These are phyloP conservation scores for Crocidura indochinensis DNA, from an alignment of 2,797 vertebrate genomes.

Conservation along the genomic window DNA sequence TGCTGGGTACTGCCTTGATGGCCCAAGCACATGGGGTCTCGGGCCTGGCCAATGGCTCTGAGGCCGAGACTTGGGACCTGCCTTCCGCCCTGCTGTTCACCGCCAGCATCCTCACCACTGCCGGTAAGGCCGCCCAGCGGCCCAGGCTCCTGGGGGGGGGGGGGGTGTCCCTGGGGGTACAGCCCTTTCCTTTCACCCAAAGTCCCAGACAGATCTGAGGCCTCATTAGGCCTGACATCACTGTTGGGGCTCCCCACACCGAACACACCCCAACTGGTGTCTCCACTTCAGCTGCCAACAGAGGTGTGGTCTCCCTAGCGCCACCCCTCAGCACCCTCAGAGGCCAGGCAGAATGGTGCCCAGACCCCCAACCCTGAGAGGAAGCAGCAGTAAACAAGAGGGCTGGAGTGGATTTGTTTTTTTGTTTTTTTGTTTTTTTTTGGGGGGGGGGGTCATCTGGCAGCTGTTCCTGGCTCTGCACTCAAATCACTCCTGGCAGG, in stretches of 20 bases:
- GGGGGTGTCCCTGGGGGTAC: neutral
- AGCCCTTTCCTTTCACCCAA: neutral
- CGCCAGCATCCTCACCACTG: constrained; percentile 91
- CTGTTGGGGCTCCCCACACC: constrained; percentile 36
- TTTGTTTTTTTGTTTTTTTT: no score
- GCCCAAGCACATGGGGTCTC: constrained; percentile 87
- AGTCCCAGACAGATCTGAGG: constrained; percentile 43
- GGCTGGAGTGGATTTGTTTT: neutral
- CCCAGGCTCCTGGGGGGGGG: neutral
- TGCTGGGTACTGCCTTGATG: constrained; percentile 84
- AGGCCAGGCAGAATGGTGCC: neutral
- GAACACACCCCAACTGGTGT: constrained; percentile 79
- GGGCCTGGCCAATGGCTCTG: constrained; percentile 78
- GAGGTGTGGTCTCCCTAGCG: constrained; percentile 61
- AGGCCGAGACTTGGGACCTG: constrained; percentile 88
- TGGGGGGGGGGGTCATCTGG: no score
- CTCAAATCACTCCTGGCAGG: no score
- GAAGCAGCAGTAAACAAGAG: neutral
- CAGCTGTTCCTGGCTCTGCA: no score
- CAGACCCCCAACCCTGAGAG: neutral
- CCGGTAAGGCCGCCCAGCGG: constrained; percentile 87
- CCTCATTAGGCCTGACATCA: constrained; percentile 51
- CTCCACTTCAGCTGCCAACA: constrained; percentile 82
- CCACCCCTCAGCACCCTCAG: no score
- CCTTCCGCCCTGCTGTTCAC: constrained; percentile 92